These are phyloP conservation scores for Actinernus sp. DNA, from an alignment of 92 coral and sea anemone species.

Conservation along the genomic window DNA sequence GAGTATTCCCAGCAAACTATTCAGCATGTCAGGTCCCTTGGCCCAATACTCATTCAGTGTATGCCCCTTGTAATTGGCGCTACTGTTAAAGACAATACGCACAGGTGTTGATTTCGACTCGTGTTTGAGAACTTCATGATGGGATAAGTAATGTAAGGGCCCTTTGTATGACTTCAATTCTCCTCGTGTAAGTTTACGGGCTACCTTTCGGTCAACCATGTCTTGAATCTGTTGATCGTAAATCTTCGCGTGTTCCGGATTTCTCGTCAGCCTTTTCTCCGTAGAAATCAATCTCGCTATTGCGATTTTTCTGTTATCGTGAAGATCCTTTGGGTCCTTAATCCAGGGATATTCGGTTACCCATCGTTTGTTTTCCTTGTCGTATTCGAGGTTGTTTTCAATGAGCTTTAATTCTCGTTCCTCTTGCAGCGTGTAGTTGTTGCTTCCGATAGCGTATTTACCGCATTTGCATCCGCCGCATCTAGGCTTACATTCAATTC, in stretches of 20 bases:
- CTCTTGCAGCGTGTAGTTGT: slow-evolving; percentile 40
- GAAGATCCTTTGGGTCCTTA: slow-evolving; percentile 14
- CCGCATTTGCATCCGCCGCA: slow-evolving; percentile 57
- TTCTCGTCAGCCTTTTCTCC: slow-evolving; percentile 22
- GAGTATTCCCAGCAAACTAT: slow-evolving; percentile 2
- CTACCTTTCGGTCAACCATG: slow-evolving; percentile 29
- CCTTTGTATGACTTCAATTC: slow-evolving; percentile 46
- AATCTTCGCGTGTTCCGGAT: slow-evolving; percentile 12
- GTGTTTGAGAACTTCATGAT: slow-evolving; percentile 61
- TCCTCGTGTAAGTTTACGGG: slow-evolving; percentile 33
- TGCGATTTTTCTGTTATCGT: slow-evolving; percentile 16
- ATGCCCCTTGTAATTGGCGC: slow-evolving; percentile 45
- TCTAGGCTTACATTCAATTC: too few species aligned
- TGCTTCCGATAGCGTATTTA: slow-evolving; percentile 30
- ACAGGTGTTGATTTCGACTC: slow-evolving; percentile 66
- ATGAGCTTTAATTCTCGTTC: slow-evolving; percentile 58
- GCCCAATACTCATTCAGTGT: slow-evolving; percentile 37
- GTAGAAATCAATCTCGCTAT: slow-evolving; percentile 3
- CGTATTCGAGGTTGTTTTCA: slow-evolving; percentile 49
- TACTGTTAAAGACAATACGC: slow-evolving; percentile 59
- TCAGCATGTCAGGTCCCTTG: too few species aligned
- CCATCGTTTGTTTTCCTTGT: slow-evolving; percentile 40
- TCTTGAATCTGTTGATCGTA: slow-evolving; percentile 35
- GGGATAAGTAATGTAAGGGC: slow-evolving; percentile 55
- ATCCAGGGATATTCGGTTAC: slow-evolving; percentile 57